These are phyloP conservation scores for Dicrostonyx torquatus DNA, from an alignment of 2,797 vertebrate species.

Conservation along the genomic window DNA sequence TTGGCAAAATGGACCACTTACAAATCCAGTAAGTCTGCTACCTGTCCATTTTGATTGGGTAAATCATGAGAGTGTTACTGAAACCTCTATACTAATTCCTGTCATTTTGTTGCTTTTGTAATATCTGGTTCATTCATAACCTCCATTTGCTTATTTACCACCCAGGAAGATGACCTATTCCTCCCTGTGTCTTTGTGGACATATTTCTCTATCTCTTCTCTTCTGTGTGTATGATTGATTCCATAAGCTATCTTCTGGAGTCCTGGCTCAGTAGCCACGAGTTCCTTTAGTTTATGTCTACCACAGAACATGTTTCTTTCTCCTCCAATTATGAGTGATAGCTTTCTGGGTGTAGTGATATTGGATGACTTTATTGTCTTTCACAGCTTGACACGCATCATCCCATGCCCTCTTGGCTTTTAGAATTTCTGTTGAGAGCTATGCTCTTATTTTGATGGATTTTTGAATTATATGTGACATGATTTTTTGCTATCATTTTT, in stretches of 20 bases:
- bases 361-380: not conserved
- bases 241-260: not conserved
- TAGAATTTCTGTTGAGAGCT: not conserved
- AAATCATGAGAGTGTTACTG: not conserved
- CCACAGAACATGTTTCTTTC: not conserved
- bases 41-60: not conserved
- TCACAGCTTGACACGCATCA: not conserved
- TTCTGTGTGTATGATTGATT: not conserved
- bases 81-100: not conserved
- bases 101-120: not conserved
- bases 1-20: not conserved
- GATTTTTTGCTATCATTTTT: not conserved
- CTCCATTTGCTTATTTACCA: not conserved
- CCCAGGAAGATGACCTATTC: not conserved
- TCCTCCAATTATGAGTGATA: not conserved
- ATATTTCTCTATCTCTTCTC: not conserved
- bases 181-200: not conserved
- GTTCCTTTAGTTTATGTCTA: not conserved
- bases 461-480: not conserved
- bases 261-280: not conserved
- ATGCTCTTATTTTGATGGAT: not conserved
- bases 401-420: not conserved
- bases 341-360: not conserved
- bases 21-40: not conserved
- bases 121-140: not conserved